Base-by-base conservation (phyloP, 2,797 vertebrate species). In the Austrolebias charrua region DNA sequence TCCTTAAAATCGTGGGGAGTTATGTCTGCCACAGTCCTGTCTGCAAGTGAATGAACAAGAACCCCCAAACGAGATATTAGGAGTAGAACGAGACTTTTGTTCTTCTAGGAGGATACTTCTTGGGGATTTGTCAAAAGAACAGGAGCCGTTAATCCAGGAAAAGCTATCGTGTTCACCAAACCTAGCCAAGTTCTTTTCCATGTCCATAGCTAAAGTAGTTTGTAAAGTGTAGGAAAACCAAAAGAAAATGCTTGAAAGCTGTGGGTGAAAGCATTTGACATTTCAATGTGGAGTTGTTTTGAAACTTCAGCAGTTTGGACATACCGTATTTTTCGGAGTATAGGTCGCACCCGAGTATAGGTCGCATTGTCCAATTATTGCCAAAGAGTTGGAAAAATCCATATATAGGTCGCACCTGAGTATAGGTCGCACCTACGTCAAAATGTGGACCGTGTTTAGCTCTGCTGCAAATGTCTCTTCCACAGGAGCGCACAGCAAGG, bases 1-100 rank as follows among this genome's bases (percentile, higher is more conserved):
- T 64, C 19, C 1, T 38, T 48, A 48, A 55, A 60, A 31, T 16
- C 48, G 13, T 19, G 61, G 13, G 49, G 42, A 65, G 42, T 66
- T n/a, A 48, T 20, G 4, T 19, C 19, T 48, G 8, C 19, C 19
- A 48, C 5, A 20, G 35, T 31, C 18, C 13, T 16, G 40, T 38
- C 45, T 58, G 20, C 4, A 6, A 19, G 28, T 31, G 16, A 48
- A 20, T 20, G 18, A 5, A 13, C 33, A 5, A 18, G 7, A 20
- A 16, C 20, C 29, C 10, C 31, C 19, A 10, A 55, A 29, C 10
- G 15, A 58, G n/a, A 58, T 33, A 14, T 10, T 12, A 12, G 38
- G 38, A 13, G 11, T 40, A 12, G 11, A 40, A 13, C 10, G 13
- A 12, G 12, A 40, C 38, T 40, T 13, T 40, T 40, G 38, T 11